Base-by-base conservation (phyloP, 2,797 vertebrate species). In the Denticeps clupeoides region DNA sequence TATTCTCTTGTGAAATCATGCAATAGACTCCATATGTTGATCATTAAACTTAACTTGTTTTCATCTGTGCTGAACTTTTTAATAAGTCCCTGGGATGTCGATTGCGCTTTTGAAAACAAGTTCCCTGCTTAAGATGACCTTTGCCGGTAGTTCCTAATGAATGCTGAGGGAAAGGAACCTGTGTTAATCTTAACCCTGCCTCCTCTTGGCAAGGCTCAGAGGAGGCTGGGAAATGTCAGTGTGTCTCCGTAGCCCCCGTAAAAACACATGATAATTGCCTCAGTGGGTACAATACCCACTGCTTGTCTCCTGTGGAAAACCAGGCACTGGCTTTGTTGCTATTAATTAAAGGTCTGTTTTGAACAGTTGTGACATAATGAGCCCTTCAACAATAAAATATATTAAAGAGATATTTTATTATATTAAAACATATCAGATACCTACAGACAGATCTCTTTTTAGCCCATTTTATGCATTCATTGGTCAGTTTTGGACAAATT, bases 201-300 rank as follows among this genome's bases (percentile, higher is more conserved):
- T 6, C 51, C 49, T 45, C 16, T 51, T 57, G 40, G 53, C 50
- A 37, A 44, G 67, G 11, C 73, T 52, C 69, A 0, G 27, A 26
- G 62, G 74, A 69, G 41, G 13, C 6, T 1, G 41, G 33, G 6
- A 75, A 81, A 81, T 70, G 75, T 75, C 76, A 79, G 13, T 3
- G 23, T 47, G 42, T 72, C 75, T 71, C 70, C 18, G 2, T 60
- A 53, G 71, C 31, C 43, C 59, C 24, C 6, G 16, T 26, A 15
- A 46, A 37, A 22, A 49, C 2, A n/a, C n/a, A 40, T 41, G 26
- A 35, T 70, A 60, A 66, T 59, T 54, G 41, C 26, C 55, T 29
- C 33, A 55, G 19, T 9, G 38, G 35, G 16, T 4, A 21, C 38
- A 37, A 35, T 18, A 18, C 7, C 19, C 19, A 2, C 19, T 37